Conservation (phyloP, 2,113 vertebrate genomes). For the Mastomys coucha region DNA sequence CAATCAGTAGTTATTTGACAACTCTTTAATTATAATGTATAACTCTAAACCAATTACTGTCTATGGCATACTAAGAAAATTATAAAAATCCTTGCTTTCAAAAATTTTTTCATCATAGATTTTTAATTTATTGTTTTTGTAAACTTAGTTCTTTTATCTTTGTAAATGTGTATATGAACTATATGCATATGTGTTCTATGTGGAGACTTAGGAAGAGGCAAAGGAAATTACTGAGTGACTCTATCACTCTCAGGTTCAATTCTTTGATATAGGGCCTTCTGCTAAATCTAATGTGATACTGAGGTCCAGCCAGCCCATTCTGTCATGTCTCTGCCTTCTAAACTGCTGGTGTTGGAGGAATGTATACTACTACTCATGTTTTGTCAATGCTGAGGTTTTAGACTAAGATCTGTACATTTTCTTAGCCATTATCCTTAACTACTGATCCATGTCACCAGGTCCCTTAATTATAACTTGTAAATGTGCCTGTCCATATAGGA, state of each 20-base stretch:
- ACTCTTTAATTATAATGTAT: neutral
- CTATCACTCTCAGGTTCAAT: neutral
- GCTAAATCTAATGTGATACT: neutral
- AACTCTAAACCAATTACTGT: neutral
- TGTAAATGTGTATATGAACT: neutral
- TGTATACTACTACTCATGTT: neutral
- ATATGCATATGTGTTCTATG: neutral
- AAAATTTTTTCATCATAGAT: neutral
- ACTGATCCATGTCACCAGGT: no score
- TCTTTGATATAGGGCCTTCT: no score
- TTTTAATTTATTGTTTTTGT: neutral
- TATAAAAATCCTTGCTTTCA: neutral
- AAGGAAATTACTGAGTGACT: no score
- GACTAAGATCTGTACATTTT: neutral
- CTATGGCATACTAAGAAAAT: neutral
- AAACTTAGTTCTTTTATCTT: neutral
- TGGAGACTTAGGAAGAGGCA: neutral
- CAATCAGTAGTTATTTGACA: neutral
- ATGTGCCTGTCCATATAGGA: neutral
- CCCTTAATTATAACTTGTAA: neutral
- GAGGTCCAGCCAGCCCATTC: neutral
- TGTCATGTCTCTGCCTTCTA: neutral
- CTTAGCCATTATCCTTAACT: no score
- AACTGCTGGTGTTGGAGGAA: neutral
- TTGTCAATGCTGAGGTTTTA: neutral